Evolutionary conservation across 2,113 vertebrate genomes (phyloP), one percentile per base, ranked within the genome.

Genomic region (Capreolus pygargus): DNA sequence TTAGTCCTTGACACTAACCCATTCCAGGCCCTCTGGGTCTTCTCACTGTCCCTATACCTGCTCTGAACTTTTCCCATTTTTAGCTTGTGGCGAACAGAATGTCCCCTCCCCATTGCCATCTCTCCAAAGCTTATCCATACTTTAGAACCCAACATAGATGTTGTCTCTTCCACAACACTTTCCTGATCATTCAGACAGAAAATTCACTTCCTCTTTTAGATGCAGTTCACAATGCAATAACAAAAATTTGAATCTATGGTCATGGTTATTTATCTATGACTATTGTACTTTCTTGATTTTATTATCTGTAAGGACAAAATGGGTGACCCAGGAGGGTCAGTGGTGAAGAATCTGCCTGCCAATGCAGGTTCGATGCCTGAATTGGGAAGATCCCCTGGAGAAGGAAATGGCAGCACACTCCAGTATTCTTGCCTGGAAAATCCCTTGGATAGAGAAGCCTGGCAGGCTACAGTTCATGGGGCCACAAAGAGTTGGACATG

Each of bases 301-400:
- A 70, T 93, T 89, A 76, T 86, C 30, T 23, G 5, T 81, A 83
- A 83, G 36, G 17, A 47, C 39, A 84, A 83, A 97, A 58, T 27
- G 70, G 23, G 23, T 43, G 36, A 27, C 39, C 23, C 70, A 76
- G 23, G 5, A 14, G 23, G 39, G 36, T 43, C 70, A 76, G 12
- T 76, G 36, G 70, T 76, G 27, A 43, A 76, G 39, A 27, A 76
- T 43, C 39, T 76, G 6, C 12, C 23, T 76, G 70, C 23, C 70
- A 43, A 15, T 43, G 23, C 6, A 43, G 39, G 70, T 25, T 43
- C 0, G 0, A 43, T 15, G 23, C 39, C 36, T 27, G 23, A 2
- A 6, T 15, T 43, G 23, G 70, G 70, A 27, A 27, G 23, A 43
- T 76, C 25, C 12, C 23, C 39, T 76, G 12, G 12, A 43, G 39